Conservation (phyloP, 37 sponge, comb jelly and placozoan species). For the Halisarca cf. caerulea region DNA sequence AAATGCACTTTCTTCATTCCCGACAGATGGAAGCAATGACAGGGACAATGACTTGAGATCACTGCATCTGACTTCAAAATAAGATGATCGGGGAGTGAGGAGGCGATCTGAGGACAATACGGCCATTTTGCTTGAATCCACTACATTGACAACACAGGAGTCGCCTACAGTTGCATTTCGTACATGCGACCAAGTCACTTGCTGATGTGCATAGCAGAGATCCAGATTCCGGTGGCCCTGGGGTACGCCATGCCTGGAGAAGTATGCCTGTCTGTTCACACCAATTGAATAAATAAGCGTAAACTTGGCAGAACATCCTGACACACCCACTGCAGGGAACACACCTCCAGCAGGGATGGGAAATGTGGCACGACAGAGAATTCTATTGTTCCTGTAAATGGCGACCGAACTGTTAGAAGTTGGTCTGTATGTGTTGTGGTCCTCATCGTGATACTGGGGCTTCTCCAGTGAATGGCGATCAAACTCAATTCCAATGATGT, state of each 20-base stretch:
- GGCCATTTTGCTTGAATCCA: neutral
- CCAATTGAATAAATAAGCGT: neutral
- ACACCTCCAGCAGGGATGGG: constrained; percentile 43
- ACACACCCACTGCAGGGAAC: constrained; percentile 53
- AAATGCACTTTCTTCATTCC: neutral
- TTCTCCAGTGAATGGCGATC: constrained; percentile 44
- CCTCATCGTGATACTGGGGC: neutral
- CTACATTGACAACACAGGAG: neutral
- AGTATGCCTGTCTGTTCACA: constrained; percentile 48
- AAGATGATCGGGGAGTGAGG: neutral
- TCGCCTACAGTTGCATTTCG: neutral
- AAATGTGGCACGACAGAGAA: neutral
- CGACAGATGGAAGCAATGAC: neutral
- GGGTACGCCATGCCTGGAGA: constrained; percentile 52
- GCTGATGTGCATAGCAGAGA: neutral
- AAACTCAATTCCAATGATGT: constrained; percentile 59
- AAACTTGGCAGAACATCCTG: constrained; percentile 24
- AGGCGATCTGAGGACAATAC: neutral
- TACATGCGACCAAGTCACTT: neutral
- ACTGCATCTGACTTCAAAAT: neutral
- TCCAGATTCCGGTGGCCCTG: constrained; percentile 38
- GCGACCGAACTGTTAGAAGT: neutral
- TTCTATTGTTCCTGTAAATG: neutral
- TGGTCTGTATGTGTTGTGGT: neutral
- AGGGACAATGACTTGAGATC: neutral